Evolutionary conservation across 2,888 invertebrate genomes (phyloP), one percentile per base, ranked within the genome.

Genomic region (Sinopyrophorus schimmeli): DNA sequence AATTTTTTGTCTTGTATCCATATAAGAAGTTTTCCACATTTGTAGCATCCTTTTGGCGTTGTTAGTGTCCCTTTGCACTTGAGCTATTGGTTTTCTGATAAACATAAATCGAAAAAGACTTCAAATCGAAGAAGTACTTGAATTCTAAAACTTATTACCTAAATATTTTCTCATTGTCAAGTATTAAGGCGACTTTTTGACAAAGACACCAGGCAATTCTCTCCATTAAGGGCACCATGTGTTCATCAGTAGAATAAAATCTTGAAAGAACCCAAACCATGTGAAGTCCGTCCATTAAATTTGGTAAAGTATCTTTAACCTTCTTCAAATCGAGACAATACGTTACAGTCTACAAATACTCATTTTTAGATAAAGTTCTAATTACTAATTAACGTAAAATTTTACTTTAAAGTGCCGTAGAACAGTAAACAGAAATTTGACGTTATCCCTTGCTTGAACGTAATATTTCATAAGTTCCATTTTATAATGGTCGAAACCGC

Each of bases 221-320:
- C 49, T 86, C 82, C 67, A 95, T 77, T 2, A 96, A 75, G 0
- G 87, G 83, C 15, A 90, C 83, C 92, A 95, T 93, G 47, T 87
- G 81, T 52, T 90, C 89, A 65, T 94, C 94, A 0, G 77, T 82
- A 51, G 89, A 85, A 69, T 89, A 95, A 62, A 92, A 90, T 37
- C 83, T 77, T 0, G 94, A 94, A 40, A 95, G 80, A 35, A 93
- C 87, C 95, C 95, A 95, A 65, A 94, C 87, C 80, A 94, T 87
- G 60, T 89, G 84, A 23, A 95, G 72, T 1, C 91, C 89, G 54
- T 91, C 88, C 76, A 92, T 87, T 53, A 94, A 74, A 44, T 85
- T 81, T 0, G 89, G 87, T 15, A 95, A 78, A 3, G 84, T 80
- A 24, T 88, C 83, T 6, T 80, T 79, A 11, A 92, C 84, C 67